Conservation (phyloP, 64 coral and sea anemone genomes). For the Hydrozoanthus tunicans region DNA sequence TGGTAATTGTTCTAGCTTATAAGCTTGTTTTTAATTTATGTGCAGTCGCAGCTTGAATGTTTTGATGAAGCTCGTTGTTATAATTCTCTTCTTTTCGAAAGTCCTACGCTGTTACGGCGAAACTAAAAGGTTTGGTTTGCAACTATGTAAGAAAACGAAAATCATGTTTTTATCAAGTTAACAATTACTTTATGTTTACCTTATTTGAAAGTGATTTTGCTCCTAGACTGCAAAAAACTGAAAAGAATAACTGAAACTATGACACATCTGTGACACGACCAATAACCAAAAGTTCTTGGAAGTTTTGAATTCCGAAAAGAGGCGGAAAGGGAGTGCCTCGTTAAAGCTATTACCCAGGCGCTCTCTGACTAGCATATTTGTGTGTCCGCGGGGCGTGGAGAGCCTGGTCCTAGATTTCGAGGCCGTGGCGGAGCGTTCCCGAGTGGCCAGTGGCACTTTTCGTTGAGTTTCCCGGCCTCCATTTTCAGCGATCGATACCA, state of each 20-base stretch:
- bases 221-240: neutral
- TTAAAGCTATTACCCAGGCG: conserved; percentile 31
- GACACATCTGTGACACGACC: neutral
- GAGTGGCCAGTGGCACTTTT: conserved; percentile 53
- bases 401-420: conserved; percentile 40
- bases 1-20: too few relatives aligned
- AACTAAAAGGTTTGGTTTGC: too few relatives aligned
- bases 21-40: too few relatives aligned
- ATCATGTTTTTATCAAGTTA: too few relatives aligned
- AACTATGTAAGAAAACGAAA: too few relatives aligned
- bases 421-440: conserved; percentile 60
- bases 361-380: neutral
- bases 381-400: conserved; percentile 62
- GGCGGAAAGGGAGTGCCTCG: conserved; percentile 43
- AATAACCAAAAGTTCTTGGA: neutral
- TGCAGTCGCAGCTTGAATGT: too few relatives aligned
- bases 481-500: conserved; percentile 65
- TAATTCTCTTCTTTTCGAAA: too few relatives aligned
- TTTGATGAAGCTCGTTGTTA: too few relatives aligned
- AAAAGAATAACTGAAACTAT: neutral
- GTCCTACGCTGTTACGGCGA: too few relatives aligned
- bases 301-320: conserved; percentile 3
- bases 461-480: conserved; percentile 57
- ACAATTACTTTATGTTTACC: neutral
- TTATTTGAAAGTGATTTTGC: neutral